Base-by-base conservation (phyloP, 30 jellyfish, hydroid and myxozoan genomes). In the Clytia hemisphaerica region DNA sequence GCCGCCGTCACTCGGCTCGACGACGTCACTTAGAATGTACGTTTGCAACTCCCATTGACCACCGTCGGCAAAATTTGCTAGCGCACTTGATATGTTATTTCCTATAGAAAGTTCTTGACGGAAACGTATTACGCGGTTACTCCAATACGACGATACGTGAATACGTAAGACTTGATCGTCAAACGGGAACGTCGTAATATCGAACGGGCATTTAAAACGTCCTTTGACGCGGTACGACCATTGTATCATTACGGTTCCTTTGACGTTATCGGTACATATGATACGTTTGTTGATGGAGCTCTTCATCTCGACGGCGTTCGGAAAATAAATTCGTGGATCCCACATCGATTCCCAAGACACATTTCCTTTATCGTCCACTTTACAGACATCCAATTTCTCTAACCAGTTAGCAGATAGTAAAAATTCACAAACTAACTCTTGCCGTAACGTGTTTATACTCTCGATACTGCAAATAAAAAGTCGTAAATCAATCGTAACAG, bases 271-370 rank as follows among this genome's bases (percentile, higher is more conserved):
- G 75, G 90, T 71, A 60, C 54, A 59, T 58, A 69, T 48, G 67
- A 51, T 18, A 72, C 66, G 63, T 73, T 84, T 84, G 47, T 86
- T 84, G 54, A 77, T 78, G 55, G 73, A 68, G 45, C 78, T 84
- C 31, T 77, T 86, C 21, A 84, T 54, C 60, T 84, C 89, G 25
- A 84, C 78, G 15, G 87, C 68, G 55, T 84, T 86, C 29, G 87
- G 93, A 48, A 84, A 84, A 44, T 84, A 84, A 1, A 84, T 64
- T 34, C 95, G 87, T 3, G 95, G 95, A 35, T 84, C 88, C 95
- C 95, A 84, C 61, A 77, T 77, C 12, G 69, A 50, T 25, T 59
- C 64, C 95, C 95, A 84, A 30, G 72, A 75, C 35, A 84, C 62
- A 45, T 84, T 84, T 12, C 67, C 83, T 25, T 63, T 61, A 24